A percentile compares a stretch with the other conserved stretches of the same genome.
Conservation (phyloP, 2,113 vertebrate genomes). For the Myrmophylax atrothorax region DNA sequence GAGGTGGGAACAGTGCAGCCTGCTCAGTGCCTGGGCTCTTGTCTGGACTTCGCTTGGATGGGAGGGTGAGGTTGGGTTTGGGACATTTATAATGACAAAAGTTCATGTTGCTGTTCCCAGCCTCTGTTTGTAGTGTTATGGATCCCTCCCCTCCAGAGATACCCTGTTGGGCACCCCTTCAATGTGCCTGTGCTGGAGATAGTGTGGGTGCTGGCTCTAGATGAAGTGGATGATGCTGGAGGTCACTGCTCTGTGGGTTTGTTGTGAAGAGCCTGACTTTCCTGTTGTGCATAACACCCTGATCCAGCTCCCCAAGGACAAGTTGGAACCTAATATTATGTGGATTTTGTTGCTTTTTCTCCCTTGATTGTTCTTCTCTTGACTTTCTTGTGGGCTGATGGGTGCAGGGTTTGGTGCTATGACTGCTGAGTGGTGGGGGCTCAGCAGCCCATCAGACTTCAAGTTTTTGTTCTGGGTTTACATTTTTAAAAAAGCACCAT, state of each 20-base stretch:
- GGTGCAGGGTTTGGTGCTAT: background rate
- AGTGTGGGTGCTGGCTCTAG: fast-evolving
- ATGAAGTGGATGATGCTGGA: background rate
- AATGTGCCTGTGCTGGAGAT: background rate
- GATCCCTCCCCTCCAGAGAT: background rate
- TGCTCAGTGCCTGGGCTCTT: background rate
- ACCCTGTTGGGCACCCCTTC: fast-evolving
- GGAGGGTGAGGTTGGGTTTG: background rate
- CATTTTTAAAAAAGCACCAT: background rate
- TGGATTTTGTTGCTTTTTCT: background rate
- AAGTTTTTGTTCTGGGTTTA: background rate
- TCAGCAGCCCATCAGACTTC: background rate
- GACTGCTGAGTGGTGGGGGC: background rate
- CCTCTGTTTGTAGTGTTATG: background rate
- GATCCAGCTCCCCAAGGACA: background rate
- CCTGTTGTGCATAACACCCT: background rate
- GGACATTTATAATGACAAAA: background rate
- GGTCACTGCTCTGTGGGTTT: fast-evolving
- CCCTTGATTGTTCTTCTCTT: background rate
- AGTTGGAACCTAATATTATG: background rate
- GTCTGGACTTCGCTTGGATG: background rate
- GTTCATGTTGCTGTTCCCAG: background rate
- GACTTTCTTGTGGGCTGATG: background rate
- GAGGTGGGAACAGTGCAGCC: background rate
- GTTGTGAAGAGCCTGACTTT: background rate